These are phyloP conservation scores for Crocuta crocuta DNA, from an alignment of 2,113 vertebrate genomes.

Conservation along the genomic window DNA sequence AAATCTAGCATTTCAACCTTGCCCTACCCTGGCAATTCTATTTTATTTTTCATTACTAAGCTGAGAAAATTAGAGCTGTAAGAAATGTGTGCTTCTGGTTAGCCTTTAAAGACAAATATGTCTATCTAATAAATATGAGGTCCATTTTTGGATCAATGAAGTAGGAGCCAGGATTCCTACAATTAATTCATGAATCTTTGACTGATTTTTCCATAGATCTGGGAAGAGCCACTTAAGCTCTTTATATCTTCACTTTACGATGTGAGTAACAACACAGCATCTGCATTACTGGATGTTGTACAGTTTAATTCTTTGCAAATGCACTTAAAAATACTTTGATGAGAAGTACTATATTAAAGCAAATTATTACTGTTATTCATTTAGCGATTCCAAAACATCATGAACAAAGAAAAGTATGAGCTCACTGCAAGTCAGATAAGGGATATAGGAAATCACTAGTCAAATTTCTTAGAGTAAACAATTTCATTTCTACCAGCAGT, in stretches of 20 bases:
- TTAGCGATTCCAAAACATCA: slow-evolving; percentile 55
- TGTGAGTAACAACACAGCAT: slow-evolving; percentile 28
- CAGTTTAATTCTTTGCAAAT: slow-evolving; percentile 65
- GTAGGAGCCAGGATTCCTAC: slow-evolving; percentile 79
- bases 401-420: slow-evolving; percentile 63
- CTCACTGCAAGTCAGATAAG: slow-evolving; percentile 38
- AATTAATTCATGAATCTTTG: slow-evolving; percentile 77
- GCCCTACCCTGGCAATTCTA: neutral
- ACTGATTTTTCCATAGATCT: slow-evolving; percentile 74
- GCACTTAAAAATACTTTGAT: slow-evolving; percentile 73
- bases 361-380: slow-evolving; percentile 70
- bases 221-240: slow-evolving; percentile 67
- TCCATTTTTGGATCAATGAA: slow-evolving; percentile 76
- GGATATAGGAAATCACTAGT: slow-evolving; percentile 42
- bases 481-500: neutral
- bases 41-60: slow-evolving; percentile 72
- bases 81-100: slow-evolving; percentile 66
- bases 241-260: slow-evolving; percentile 54
- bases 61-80: slow-evolving; percentile 20
- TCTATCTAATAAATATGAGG: slow-evolving; percentile 75
- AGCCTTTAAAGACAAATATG: slow-evolving; percentile 67
- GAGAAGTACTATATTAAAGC: slow-evolving; percentile 65
- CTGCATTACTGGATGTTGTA: slow-evolving; percentile 49
- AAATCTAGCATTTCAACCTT: slow-evolving; percentile 9
- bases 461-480: slow-evolving; percentile 51